Evolutionary conservation across 2,888 invertebrate genomes (phyloP), one percentile per base, ranked within the genome.

Genomic region (Diabrotica balteata): DNA sequence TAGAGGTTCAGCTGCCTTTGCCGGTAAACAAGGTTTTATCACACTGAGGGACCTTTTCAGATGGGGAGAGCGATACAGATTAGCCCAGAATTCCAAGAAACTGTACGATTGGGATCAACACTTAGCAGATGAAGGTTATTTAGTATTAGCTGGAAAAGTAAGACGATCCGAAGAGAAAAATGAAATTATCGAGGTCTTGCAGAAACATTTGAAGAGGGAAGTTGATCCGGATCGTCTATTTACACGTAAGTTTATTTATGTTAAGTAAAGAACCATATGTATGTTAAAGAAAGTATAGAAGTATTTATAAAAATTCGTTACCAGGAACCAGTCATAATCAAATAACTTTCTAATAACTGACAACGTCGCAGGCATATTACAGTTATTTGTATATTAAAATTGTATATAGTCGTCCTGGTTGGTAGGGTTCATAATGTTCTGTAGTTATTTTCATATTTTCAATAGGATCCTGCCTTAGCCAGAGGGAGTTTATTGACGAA

Each of bases 71-170:
- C 88, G 98, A 22, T 98, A 98, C 83, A 90, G 93, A 68, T 86
- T 91, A 43, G 92, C 93, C 4, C 86, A 87, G 10, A 88, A 89
- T 73, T 83, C 86, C 0, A 86, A 87, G 50, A 83, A 82, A 49
- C 91, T 93, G 75, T 96, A 96, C 79, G 97, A 98, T 84, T 98
- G 97, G 97, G 94, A 96, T 82, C 97, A 98, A 81, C 96, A 97
- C 84, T 88, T 99, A 57, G 95, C 97, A 0, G 97, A 98, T 81
- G 97, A 97, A 85, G 97, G 98, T 0, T 99, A 94, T 81, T 88
- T 99, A 66, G 90, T 99, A 7, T 84, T 99, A 59, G 97, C 97
- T 4, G 96, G 98, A 0, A 91, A 96, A 84, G 96, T 98, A 1
- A 88, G 99, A 11, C 92, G 91, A 77, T 81, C 85, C 0, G 93